Percentiles rank a stretch among this genome's conserved stretches.
Evolutionary conservation across 2,113 vertebrate species (phyloP).

Genomic region (Panurus biarmicus): DNA sequence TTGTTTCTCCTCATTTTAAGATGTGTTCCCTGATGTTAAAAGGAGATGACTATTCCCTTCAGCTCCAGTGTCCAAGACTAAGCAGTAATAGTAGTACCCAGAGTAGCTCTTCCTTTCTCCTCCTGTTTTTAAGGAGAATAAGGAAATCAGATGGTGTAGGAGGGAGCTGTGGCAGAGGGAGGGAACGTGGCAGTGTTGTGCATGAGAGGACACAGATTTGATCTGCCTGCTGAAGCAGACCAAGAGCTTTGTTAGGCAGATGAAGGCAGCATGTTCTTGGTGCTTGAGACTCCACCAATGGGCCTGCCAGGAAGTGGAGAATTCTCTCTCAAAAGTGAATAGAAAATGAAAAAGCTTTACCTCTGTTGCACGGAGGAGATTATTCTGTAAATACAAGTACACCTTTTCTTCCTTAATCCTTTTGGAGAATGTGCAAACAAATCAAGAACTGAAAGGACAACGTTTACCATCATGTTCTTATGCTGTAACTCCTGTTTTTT

Average conservation of each 20-base stretch:
- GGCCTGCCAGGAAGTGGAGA: not conserved
- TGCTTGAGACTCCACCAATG: not conserved
- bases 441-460: not conserved
- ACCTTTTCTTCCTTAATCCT: not conserved
- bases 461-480: not conserved
- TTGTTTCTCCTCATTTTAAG: not conserved
- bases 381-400: not conserved
- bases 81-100: not conserved
- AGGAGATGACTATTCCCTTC: not conserved
- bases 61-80: not conserved
- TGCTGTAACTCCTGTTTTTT: not conserved
- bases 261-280: not conserved
- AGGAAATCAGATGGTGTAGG: not conserved
- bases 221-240: not conserved
- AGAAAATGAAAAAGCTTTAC: not conserved
- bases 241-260: not conserved
- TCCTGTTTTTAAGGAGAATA: not conserved
- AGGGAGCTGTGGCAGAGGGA: not conserved
- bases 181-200: not conserved
- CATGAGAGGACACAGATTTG: not conserved
- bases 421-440: not conserved
- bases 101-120: not conserved
- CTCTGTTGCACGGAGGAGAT: not conserved
- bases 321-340: not conserved
- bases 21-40: not conserved